Conservation (phyloP, 1,140 invertebrate species). For the Physella acuta region DNA sequence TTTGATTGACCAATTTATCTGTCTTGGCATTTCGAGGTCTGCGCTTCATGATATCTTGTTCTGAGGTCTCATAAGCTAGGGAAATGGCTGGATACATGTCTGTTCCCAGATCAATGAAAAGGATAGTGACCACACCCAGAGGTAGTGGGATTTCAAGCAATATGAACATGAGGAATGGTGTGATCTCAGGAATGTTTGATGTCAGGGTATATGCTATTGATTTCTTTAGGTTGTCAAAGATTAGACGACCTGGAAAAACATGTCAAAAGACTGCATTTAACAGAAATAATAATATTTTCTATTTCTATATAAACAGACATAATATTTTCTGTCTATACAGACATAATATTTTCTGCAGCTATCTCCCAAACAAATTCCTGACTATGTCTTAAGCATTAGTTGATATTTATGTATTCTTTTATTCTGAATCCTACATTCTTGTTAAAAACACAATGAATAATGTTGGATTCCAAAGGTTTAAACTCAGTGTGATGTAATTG, state of each 20-base stretch:
- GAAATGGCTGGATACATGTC: slow-evolving; percentile 99
- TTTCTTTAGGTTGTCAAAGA: slow-evolving; percentile 99
- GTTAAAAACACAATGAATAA: too few species aligned
- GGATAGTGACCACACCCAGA: slow-evolving; percentile 96
- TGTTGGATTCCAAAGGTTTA: too few species aligned
- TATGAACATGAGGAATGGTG: slow-evolving; percentile 97
- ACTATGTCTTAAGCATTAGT: not conserved
- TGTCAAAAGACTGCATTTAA: too few species aligned
- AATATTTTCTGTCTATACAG: too few species aligned
- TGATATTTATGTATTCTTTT: not conserved
- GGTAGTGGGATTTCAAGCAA: slow-evolving; percentile 94
- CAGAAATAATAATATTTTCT: too few species aligned
- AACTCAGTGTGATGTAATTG: too few species aligned
- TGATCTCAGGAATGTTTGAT: slow-evolving; percentile 99
- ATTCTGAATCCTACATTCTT: too few species aligned
- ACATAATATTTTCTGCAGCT: not conserved
- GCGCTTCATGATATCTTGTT: slow-evolving; percentile 98
- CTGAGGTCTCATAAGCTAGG: slow-evolving; percentile 93
- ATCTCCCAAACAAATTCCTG: not conserved
- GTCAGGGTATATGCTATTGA: slow-evolving; percentile 99
- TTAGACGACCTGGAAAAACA: slow-evolving; percentile 69
- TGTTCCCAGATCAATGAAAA: slow-evolving; percentile 99
- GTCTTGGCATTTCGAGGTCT: slow-evolving; percentile 87
- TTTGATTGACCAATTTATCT: slow-evolving; percentile 94
- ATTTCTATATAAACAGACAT: too few species aligned